Evolutionary conservation across 2,797 vertebrate genomes (phyloP).

Genomic region (Helarctos malayanus): DNA sequence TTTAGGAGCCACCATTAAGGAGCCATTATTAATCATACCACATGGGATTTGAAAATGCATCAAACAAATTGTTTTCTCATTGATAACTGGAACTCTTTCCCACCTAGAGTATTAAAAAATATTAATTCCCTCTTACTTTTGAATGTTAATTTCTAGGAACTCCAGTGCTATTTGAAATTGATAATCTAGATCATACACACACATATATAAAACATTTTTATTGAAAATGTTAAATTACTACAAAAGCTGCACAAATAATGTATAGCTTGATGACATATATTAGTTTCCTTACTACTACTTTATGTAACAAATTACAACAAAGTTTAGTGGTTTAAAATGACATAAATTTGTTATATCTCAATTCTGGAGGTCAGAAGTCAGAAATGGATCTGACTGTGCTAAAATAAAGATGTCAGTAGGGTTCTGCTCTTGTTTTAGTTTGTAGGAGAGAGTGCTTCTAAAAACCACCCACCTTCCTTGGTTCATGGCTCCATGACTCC

Average conservation of each 20-base stretch:
- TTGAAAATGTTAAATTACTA: neutral
- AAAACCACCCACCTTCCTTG: neutral
- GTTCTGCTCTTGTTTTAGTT: too few species aligned
- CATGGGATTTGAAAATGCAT: neutral
- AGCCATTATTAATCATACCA: neutral
- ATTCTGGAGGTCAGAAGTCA: too few species aligned
- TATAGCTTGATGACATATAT: neutral
- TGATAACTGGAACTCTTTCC: neutral
- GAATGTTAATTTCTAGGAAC: neutral
- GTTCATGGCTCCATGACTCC: neutral
- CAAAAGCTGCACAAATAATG: neutral
- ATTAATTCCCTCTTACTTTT: neutral
- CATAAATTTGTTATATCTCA: too few species aligned
- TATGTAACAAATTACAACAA: neutral
- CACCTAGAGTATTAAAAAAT: neutral
- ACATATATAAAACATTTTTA: neutral
- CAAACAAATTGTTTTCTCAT: neutral
- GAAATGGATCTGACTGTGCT: too few species aligned
- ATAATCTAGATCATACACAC: neutral
- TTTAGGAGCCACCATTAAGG: neutral
- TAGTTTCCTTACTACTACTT: neutral
- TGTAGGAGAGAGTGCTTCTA: neutral
- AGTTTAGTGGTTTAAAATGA: too few species aligned
- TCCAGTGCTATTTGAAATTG: neutral
- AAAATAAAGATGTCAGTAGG: too few species aligned